Evolutionary conservation across 2,888 invertebrate species (phyloP), one percentile per base, ranked within the genome.

Genomic region (Herminia tarsipennalis): DNA sequence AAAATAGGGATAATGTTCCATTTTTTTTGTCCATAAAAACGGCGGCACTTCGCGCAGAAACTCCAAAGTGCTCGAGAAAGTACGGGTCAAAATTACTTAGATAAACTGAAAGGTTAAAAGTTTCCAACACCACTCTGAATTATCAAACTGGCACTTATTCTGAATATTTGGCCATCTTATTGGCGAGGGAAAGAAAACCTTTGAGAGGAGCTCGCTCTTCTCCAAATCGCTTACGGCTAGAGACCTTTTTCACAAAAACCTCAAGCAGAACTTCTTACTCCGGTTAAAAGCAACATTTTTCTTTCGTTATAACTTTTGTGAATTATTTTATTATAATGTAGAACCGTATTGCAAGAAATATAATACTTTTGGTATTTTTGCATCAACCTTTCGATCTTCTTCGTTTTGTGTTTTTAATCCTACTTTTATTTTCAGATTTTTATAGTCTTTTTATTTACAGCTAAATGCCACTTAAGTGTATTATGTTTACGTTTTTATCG

Each of bases 221-320:
- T 70, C 55, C 66, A 73, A 74, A 81, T 71, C 71, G 78, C 81
- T 79, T 66, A 66, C 67, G 78, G 78, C 73, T 66, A 57, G 56
- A 63, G 61, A 70, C 69, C 74, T 69, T 73, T 73, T 76, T 60
- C 27, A 53, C 62, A 34, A 50, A 53, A 67, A 73, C 69, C 70
- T 51, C 62, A 53, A 56, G 56, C 44, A 57, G 63, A 70, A 69
- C 67, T 73, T 73, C 66, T 58, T 66, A 68, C 67, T 68, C 43
- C 41, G 42, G 52, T 61, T 66, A 66, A 69, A 61, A 61, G 58
- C 62, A 66, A 59, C 54, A 58, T 61, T 48, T 43, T 56, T 50
- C 44, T 50, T 52, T 29, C 32, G 37, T 36, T 34, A 43, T 53
- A 53, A 53, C 57, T 46, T 55, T 46, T 41, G 14, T 41, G 42